phyloP scores from a whole-genome alignment of 2,113 vertebrate species.

The Phrynocephalus versicolor region DNA sequence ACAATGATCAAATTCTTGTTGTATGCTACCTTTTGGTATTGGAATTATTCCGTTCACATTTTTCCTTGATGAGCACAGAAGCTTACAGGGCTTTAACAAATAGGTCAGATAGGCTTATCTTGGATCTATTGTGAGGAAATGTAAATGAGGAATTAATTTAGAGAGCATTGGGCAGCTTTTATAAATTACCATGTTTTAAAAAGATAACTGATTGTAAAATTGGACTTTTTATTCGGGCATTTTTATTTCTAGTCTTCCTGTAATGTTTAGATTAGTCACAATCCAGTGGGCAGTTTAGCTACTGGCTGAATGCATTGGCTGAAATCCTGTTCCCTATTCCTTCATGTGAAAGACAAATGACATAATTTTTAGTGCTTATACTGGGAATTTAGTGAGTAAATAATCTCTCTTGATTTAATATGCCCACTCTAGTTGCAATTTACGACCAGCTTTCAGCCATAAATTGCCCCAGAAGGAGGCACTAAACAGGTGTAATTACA shows the following conservation, averaged over 20 bases:
- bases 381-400: too few species aligned
- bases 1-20: rapidly evolving
- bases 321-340: too few species aligned
- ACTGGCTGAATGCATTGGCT: too few species aligned
- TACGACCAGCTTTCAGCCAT: too few species aligned
- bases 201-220: neutral
- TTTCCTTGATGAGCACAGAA: neutral
- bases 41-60: neutral
- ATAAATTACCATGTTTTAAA: neutral
- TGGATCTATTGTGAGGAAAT: neutral
- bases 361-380: too few species aligned
- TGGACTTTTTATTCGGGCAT: neutral
- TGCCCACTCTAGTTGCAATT: too few species aligned
- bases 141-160: neutral
- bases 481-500: too few species aligned
- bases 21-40: neutral
- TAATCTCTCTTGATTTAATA: too few species aligned
- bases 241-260: neutral
- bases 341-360: too few species aligned
- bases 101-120: neutral
- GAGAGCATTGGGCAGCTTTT: neutral
- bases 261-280: neutral
- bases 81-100: neutral
- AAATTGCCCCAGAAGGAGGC: too few species aligned
- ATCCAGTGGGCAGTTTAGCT: too few species aligned